Evolutionary conservation across 1,140 invertebrate genomes (phyloP), one percentile per base, ranked within the genome.

Genomic region (Zeugodacus cucurbitae): DNA sequence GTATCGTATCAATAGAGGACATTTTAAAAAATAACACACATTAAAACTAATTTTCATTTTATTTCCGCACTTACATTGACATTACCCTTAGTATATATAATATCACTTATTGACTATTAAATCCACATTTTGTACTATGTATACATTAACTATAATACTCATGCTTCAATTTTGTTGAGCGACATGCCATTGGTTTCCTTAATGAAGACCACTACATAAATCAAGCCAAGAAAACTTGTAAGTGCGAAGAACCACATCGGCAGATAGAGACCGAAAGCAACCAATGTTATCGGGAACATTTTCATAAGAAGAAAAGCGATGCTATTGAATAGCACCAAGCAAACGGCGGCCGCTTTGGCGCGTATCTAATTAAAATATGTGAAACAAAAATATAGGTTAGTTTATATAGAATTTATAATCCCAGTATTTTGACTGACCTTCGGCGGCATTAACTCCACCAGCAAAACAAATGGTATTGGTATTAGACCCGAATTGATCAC

Each of bases 171-270:
- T 82, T 82, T 82, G 48, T 82, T 82, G 3, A 82, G 74, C 3
- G 91, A 90, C 32, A 88, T 91, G 34, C 92, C 91, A 74, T 92
- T 93, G 29, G 92, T 93, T 88, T 93, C 92, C 57, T 91, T 90
- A 3, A 93, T 34, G 59, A 90, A 92, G 37, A 91, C 62, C 7
- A 90, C 89, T 44, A 92, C 90, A 7, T 92, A 92, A 41, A 93
- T 90, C 11, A 91, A 87, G 4, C 90, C 91, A 1, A 91, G 26
- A 2, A 89, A 87, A 10, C 89, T 89, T 26, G 92, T 88, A 3
- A 87, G 82, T 3, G 90, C 90, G 32, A 90, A 92, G 44, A 90
- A 89, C 91, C 91, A 93, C 89, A 93, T 91, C 44, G 91, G 91
- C n/a, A 89, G 89, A 3, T 91, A 91, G 64, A 93, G 64, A 0